These are phyloP conservation scores for Epizoanthus stellaris DNA, from an alignment of 92 coral and sea anemone genomes.

Conservation along the genomic window DNA sequence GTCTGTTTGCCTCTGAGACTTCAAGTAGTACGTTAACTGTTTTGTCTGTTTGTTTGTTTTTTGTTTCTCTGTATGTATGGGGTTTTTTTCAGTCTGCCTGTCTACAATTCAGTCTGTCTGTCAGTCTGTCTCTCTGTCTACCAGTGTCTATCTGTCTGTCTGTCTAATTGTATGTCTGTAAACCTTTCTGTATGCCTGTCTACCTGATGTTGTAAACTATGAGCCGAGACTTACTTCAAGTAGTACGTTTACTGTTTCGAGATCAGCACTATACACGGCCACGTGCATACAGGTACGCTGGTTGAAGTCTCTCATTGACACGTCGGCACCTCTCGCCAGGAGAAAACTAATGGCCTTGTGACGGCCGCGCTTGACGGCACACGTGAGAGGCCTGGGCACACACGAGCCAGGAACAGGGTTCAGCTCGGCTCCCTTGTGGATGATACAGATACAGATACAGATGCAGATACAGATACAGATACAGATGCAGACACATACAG, in stretches of 20 bases:
- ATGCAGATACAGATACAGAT: too few species aligned
- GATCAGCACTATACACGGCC: conserved; percentile 83
- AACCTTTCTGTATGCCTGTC: too few species aligned
- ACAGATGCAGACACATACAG: too few species aligned
- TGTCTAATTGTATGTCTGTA: too few species aligned
- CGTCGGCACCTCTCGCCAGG: conserved; percentile 71
- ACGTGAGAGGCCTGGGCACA: conserved; percentile 71
- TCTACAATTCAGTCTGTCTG: background rate
- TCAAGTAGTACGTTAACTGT: too few species aligned
- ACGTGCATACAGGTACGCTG: conserved; percentile 72
- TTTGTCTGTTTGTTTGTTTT: too few species aligned
- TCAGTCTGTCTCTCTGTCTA: background rate
- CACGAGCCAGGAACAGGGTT: conserved; percentile 52
- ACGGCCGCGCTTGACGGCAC: conserved; percentile 82
- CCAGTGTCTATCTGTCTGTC: background rate
- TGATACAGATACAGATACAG: background rate
- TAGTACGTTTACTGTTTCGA: conserved; percentile 63
- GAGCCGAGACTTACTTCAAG: conserved; percentile 56
- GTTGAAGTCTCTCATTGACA: conserved; percentile 64
- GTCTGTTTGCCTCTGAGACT: background rate
- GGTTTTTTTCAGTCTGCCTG: too few species aligned
- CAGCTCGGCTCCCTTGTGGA: conserved; percentile 69
- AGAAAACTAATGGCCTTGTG: conserved; percentile 64
- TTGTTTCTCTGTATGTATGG: background rate
- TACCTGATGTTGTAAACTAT: background rate